A percentile compares a stretch with the other conserved stretches of the same genome.
phyloP scores from a whole-genome alignment of 2,888 invertebrate genomes.

The Coelinius sp. region DNA sequence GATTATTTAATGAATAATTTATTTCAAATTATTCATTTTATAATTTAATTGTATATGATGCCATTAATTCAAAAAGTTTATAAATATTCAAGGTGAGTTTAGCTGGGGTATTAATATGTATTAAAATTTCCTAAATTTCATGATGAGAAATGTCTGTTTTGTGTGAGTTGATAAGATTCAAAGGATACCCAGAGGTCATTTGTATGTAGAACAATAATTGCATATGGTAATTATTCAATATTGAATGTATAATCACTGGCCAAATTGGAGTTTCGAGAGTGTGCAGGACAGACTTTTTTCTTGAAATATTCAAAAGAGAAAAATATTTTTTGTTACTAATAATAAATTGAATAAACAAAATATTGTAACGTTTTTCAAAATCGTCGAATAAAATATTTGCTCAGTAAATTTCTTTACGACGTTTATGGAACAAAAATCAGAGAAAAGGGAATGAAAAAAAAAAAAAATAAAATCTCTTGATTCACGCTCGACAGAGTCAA shows the following conservation, averaged over 20 bases:
- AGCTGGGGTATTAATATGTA: constrained; percentile 34
- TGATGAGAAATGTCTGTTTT: background rate
- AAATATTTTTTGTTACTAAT: too few relatives aligned
- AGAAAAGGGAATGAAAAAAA: background rate
- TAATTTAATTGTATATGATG: too few relatives aligned
- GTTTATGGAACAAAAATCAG: background rate
- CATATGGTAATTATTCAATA: constrained; percentile 42
- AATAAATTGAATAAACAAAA: too few relatives aligned
- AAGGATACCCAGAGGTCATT: constrained; percentile 38
- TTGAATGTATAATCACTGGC: background rate
- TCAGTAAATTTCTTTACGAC: background rate
- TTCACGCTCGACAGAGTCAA: background rate
- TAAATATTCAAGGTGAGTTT: constrained; percentile 28
- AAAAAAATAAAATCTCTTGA: background rate
- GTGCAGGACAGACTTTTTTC: too few relatives aligned
- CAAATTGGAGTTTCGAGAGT: background rate
- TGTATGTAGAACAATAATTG: constrained; percentile 47
- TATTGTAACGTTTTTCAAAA: too few relatives aligned
- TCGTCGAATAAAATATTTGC: background rate
- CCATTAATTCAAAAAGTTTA: too few relatives aligned
- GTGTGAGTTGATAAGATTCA: background rate
- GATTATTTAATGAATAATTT: too few relatives aligned
- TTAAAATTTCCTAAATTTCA: constrained; percentile 2
- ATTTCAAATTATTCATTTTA: too few relatives aligned
- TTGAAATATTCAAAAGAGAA: too few relatives aligned